phyloP scores from a whole-genome alignment of 2,888 invertebrate species.

The Clistopyga incitator region DNA sequence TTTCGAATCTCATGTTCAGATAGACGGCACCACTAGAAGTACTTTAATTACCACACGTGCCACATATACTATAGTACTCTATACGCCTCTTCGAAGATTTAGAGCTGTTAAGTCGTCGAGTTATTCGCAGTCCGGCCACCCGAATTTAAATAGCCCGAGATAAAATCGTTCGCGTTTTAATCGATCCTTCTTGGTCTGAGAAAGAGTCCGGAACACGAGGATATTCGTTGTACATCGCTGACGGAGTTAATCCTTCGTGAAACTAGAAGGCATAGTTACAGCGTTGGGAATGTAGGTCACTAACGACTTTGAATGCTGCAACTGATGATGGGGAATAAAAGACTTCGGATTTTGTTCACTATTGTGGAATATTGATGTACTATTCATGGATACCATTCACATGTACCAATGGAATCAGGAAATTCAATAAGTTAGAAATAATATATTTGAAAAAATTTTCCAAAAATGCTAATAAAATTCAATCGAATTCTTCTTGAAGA shows the following conservation, averaged over 20 bases:
- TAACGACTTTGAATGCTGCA: background rate
- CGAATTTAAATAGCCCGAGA: conserved; percentile 50
- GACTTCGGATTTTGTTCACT: background rate
- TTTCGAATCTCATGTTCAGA: too few species aligned
- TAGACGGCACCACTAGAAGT: too few species aligned
- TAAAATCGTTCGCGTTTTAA: conserved; percentile 48
- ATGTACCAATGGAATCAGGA: background rate
- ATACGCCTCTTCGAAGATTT: conserved; percentile 20
- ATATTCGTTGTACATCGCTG: conserved; percentile 1
- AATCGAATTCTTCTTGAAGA: too few species aligned
- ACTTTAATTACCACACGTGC: background rate
- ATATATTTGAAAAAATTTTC: too few species aligned
- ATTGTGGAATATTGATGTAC: conserved; percentile 11
- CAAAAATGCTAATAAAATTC: too few species aligned
- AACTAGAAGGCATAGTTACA: conserved; percentile 6
- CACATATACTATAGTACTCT: background rate
- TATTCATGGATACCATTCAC: background rate
- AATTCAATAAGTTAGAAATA: too few species aligned
- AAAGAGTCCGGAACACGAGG: background rate
- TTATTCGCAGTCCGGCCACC: conserved; percentile 39
- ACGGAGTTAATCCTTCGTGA: conserved; percentile 9
- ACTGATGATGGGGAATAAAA: background rate
- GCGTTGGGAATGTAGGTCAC: conserved; percentile 6
- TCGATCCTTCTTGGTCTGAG: conserved; percentile 35
- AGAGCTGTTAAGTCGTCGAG: conserved; percentile 15